phyloP scores from a whole-genome alignment of 1,140 invertebrate species.

The Chymomyza costata region DNA sequence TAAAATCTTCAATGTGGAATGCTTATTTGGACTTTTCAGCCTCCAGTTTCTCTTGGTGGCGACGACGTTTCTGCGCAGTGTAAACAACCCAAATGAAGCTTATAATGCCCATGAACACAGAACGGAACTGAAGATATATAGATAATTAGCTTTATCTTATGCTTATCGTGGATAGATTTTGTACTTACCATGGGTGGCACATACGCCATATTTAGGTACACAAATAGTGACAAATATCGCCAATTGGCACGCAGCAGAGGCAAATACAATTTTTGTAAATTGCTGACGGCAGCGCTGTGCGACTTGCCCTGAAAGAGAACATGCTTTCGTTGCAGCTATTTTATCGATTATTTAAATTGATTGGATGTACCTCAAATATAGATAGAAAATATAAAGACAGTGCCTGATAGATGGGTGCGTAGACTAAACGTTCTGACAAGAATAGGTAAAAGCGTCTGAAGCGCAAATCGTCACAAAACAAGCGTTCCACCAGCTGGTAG shows the following conservation, averaged over 20 bases:
- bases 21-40: conserved; percentile 5
- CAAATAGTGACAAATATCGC: conserved; percentile 83
- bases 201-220: conserved; percentile 82
- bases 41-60: conserved; percentile 52
- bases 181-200: conserved; percentile 83
- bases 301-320: conserved; percentile 78
- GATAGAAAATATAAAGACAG: conserved; percentile 82
- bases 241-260: conserved; percentile 81
- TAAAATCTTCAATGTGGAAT: no score
- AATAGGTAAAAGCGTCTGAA: conserved; percentile 74
- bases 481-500: conserved; percentile 79
- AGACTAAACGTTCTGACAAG: conserved; percentile 81
- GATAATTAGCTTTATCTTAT: conserved; percentile 6
- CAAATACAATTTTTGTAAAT: conserved; percentile 79
- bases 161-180: no score
- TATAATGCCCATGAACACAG: conserved; percentile 81
- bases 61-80: conserved; percentile 78
- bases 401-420: conserved; percentile 82
- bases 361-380: conserved; percentile 79
- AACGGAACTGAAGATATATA: conserved; percentile 77
- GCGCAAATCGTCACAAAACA: conserved; percentile 60
- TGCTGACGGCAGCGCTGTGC: conserved; percentile 78
- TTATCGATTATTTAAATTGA: no score
- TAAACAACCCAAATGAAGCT: conserved; percentile 84
- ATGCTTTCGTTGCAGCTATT: neutral